Conservation (phyloP, 1,140 invertebrate species). For the Meloidogyne floridensis region DNA sequence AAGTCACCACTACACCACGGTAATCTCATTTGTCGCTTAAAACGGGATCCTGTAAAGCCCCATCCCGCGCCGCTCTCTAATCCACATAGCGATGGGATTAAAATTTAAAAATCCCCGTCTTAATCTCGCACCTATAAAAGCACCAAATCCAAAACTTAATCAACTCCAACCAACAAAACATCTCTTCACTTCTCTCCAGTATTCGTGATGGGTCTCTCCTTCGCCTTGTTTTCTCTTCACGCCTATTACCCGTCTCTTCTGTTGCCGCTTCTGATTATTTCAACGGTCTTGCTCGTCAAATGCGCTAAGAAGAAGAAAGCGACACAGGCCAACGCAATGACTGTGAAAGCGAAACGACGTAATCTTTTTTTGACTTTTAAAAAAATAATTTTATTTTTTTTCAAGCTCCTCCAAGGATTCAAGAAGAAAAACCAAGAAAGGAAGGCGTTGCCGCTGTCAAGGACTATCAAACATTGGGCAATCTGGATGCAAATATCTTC, state of each 20-base stretch:
- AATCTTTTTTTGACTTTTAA: not conserved
- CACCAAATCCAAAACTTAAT: too few relatives aligned
- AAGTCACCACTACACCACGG: too few relatives aligned
- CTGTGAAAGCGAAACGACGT: not conserved
- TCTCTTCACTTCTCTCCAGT: not conserved
- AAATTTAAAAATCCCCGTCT: too few relatives aligned
- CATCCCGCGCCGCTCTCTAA: too few relatives aligned
- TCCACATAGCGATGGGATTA: too few relatives aligned
- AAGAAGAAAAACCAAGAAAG: not conserved
- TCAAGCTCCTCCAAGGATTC: not conserved
- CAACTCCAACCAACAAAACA: too few relatives aligned
- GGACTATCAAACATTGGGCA: not conserved
- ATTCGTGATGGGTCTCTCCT: not conserved
- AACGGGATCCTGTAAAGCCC: too few relatives aligned
- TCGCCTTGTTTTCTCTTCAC: not conserved
- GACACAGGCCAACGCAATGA: not conserved
- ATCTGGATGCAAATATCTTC: constrained; percentile 3
- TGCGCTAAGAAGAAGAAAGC: not conserved
- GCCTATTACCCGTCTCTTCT: not conserved
- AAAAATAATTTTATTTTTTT: not conserved
- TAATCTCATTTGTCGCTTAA: too few relatives aligned
- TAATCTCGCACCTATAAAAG: too few relatives aligned
- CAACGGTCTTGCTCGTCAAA: not conserved
- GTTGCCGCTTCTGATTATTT: not conserved
- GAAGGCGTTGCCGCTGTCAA: not conserved